Percentiles rank a stretch among this genome's conserved stretches.
Conservation (phyloP, 2,797 vertebrate genomes). For the Octomys mimax region DNA sequence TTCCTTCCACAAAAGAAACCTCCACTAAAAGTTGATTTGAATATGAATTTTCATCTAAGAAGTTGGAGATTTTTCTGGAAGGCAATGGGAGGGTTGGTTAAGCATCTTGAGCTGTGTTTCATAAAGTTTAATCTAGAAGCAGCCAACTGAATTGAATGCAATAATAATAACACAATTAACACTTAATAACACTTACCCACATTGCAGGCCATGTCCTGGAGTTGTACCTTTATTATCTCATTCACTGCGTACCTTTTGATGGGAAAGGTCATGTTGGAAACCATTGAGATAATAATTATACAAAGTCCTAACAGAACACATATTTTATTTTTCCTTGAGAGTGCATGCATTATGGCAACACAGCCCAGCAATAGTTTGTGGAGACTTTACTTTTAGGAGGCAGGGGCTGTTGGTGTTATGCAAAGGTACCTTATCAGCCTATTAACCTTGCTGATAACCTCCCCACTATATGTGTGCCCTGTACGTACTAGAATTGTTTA, state of each 20-base stretch:
- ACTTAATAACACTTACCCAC: background rate
- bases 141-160: background rate
- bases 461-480: background rate
- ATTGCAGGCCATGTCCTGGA: background rate
- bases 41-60: background rate
- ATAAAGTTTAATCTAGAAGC: conserved; percentile 27
- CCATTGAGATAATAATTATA: background rate
- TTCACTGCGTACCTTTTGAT: conserved; percentile 17
- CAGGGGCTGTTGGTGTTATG: background rate
- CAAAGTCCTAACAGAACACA: background rate
- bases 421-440: background rate
- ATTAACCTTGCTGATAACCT: conserved; percentile 26
- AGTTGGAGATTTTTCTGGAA: background rate
- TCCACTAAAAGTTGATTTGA: background rate
- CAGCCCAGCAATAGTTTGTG: background rate
- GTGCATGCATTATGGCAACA: background rate
- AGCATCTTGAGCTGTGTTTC: background rate
- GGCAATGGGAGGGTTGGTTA: background rate
- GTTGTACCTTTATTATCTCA: conserved; percentile 16
- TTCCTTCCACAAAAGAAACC: conserved; percentile 22
- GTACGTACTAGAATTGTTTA: conserved; percentile 22
- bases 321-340: conserved; percentile 30
- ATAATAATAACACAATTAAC: background rate
- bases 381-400: background rate
- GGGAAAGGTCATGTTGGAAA: background rate